Evolutionary conservation across 2,797 vertebrate species (phyloP), one percentile per base, ranked within the genome.

Genomic region (Silurus aristotelis): DNA sequence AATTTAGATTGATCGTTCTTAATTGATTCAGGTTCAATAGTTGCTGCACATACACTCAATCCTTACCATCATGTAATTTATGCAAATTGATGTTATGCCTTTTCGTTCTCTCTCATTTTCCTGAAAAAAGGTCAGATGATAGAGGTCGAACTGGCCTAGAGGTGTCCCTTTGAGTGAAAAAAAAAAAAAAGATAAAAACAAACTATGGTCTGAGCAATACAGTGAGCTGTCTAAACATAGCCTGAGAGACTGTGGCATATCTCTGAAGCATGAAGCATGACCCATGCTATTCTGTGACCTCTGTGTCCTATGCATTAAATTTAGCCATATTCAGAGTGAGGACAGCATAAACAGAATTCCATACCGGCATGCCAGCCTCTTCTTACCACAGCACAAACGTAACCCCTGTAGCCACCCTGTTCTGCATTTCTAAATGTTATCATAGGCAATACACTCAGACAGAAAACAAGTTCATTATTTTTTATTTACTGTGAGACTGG

Each of bases 1-100:
- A 88, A 86, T 87, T 86, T 85, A 90, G 85, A 90, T 87, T 88
- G 85, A 89, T 87, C 60, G 20, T 10, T 81, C 61, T 73, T 89
- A 89, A 90, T 88, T 89, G 86, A 83, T 88, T 58, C 78, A 75
- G 83, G 85, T 73, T 85, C 72, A 83, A 48, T 71, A 64, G 58
- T 83, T 60, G 82, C 61, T 82, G 15, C 63, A 82, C 80, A 80
- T 56, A 38, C 64, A 70, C 48, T 80, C 75, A 84, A 31, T 64
- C 58, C 43, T 73, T 70, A 63, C 84, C 31, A 83, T 63, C 78
- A 85, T 75, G 77, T 83, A 79, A 86, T 82, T 87, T 79, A 82
- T 79, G 55, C 61, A 84, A 86, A 87, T 78, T 5, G 9, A 6
- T 76, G 12, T 56, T 60, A 66, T 63, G 66, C 38, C 25, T 68